Base-by-base conservation (phyloP, 2,888 invertebrate genomes). In the Anorthoa munda region DNA sequence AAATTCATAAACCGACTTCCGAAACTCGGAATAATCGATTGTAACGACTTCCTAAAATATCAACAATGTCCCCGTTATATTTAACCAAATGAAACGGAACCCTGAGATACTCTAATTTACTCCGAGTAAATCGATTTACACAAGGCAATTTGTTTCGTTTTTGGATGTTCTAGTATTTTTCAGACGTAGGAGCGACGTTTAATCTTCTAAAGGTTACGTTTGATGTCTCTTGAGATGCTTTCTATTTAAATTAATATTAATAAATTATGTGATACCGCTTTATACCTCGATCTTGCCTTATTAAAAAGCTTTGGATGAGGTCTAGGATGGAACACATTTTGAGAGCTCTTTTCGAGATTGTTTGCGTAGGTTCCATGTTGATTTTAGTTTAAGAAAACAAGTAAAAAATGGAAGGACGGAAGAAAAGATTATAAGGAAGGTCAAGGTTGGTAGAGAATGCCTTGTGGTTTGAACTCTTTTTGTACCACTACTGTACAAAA, bases 1-100 rank as follows among this genome's bases (percentile, higher is more conserved):
- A 72, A 65, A 81, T 81, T 81, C 69, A 74, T 78, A 78, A 74
- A 65, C 64, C 26, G 58, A 79, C 70, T 61, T 75, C 65, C 66
- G 67, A 75, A 75, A 66, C 21, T 58, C 26, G 13, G 55, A 68
- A 56, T 66, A 67, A 67, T 74, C 65, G 48, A 59, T 73, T 63
- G n/a, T 48, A 70, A 78, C 66, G 63, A 76, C 68, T 72, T 66
- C 73, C 77, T 67, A 65, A 53, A 76, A 65, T 76, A 81, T 67
- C 15, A 56, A 18, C 0, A 17, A 48, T 51, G 51, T 67, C 26
- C 64, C 53, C 18, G 21, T 60, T 68, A 50, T 31, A 18, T 51
- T 55, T 56, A 56, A 69, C 15, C 5, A 46, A 74, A 67, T 58
- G 26, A 46, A 65, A 67, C 12, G n/a, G 65, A 72, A 60, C 59